Conservation (phyloP, 2,797 vertebrate species). For the Galago senegalensis region DNA sequence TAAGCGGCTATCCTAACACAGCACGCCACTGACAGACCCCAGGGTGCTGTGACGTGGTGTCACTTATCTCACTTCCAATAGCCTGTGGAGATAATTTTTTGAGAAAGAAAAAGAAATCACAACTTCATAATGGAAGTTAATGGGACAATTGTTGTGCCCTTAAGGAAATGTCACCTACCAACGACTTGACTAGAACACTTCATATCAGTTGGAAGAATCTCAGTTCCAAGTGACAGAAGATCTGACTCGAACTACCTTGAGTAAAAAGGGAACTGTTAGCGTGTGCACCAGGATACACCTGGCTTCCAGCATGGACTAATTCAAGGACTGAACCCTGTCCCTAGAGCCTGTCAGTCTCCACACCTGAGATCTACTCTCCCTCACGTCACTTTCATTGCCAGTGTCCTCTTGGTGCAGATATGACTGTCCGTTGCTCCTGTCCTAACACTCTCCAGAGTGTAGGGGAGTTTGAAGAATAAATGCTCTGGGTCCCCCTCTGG, state of each 20-base stretch:
- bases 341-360: neutral
- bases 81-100: neutral
- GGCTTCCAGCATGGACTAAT: neutral
- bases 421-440: neutral
- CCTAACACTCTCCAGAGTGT: neutral
- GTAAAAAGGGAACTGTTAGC: neutral
- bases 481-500: neutral
- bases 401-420: neutral
- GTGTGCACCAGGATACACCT: neutral
- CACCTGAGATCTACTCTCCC: neutral
- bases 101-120: neutral
- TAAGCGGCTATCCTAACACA: neutral
- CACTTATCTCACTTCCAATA: neutral
- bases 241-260: neutral
- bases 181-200: conserved; percentile 21
- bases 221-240: neutral
- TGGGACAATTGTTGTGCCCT: neutral
- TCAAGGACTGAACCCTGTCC: neutral
- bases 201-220: conserved; percentile 16
- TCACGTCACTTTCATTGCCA: fast-evolving
- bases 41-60: neutral
- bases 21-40: neutral
- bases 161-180: neutral
- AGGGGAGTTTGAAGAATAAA: neutral
- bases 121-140: neutral